Evolutionary conservation across 2,797 vertebrate species (phyloP), one percentile per base, ranked within the genome.

Genomic region (Sebastes alutus): DNA sequence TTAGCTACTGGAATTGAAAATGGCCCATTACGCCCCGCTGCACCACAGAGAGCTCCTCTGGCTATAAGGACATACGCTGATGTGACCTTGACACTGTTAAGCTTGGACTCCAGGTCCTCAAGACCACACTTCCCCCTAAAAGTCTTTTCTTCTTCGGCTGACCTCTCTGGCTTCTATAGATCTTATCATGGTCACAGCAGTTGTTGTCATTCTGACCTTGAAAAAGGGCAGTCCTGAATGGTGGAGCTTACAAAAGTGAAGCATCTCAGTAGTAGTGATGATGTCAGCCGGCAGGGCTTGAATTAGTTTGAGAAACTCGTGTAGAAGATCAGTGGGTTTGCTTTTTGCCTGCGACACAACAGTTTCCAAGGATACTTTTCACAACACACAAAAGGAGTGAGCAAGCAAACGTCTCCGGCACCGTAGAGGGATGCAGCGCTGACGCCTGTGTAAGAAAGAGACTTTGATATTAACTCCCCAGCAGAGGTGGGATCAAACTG

Each of bases 331-430:
- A 78, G 81, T 74, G 79, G 70, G 82, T 85, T 87, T 80, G 77
- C 74, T 75, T 82, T 73, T 84, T 70, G 69, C 73, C 70, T 78
- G 81, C 75, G 9, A 83, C 86, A 88, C 85, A 87, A 88, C 86
- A 85, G 92, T 92, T 93, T 94, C 92, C 92, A 88, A 92, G 91
- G 89, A 89, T 86, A 91, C 89, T 90, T 91, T 91, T 92, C 72
- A 87, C 56, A 68, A 75, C 67, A 33, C 72, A 89, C 79, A 90
- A 89, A 52, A 88, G 62, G 75, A 83, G 71, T 30, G 52, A 78
- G 77, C 69, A 3, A 80, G 77, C 67, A 4, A 85, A 81, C 54
- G 32, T 80, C 70, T 86, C 71, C 59, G 81, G 77, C 83, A 18
- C 78, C 27, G 42, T 59, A 20, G 82, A 77, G 77, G 60, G 69